A percentile compares a stretch with the other conserved stretches of the same genome.
phyloP scores from a whole-genome alignment of 1,140 invertebrate species.

The Lasaia peninsularis region DNA sequence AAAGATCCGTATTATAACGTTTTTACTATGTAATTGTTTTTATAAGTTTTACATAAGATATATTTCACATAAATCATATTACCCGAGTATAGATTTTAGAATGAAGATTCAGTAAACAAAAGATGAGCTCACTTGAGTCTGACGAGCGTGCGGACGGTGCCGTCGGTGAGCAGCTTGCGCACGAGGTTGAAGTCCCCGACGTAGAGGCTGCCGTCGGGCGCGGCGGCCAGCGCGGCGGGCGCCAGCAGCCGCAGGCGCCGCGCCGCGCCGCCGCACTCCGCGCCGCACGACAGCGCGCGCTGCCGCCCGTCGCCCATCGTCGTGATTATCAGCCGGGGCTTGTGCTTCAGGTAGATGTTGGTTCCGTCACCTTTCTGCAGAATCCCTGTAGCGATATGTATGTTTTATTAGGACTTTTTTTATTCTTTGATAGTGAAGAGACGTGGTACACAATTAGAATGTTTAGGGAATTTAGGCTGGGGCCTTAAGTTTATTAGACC shows the following conservation, averaged over 20 bases:
- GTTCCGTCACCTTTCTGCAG: conserved; percentile 98
- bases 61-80: too few species aligned
- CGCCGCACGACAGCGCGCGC: conserved; percentile 86
- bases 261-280: conserved; percentile 90
- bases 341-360: conserved; percentile 96
- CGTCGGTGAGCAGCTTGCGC: conserved; percentile 91
- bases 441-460: too few species aligned
- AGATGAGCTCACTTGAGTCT: conserved; percentile 87
- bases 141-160: conserved; percentile 91
- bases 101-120: too few species aligned
- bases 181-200: conserved; percentile 98
- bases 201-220: conserved; percentile 95
- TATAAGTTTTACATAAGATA: too few species aligned
- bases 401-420: too few species aligned
- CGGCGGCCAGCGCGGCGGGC: conserved; percentile 93
- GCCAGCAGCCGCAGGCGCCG: conserved; percentile 90
- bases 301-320: conserved; percentile 95
- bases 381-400: conserved; percentile 81
- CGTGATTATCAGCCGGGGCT: conserved; percentile 93
- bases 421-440: too few species aligned
- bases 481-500: too few species aligned
- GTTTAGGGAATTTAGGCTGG: too few species aligned
- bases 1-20: too few species aligned
- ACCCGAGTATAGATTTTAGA: too few species aligned
- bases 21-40: too few species aligned